Conservation (phyloP, 2,888 invertebrate species). For the Hartigia nigra region DNA sequence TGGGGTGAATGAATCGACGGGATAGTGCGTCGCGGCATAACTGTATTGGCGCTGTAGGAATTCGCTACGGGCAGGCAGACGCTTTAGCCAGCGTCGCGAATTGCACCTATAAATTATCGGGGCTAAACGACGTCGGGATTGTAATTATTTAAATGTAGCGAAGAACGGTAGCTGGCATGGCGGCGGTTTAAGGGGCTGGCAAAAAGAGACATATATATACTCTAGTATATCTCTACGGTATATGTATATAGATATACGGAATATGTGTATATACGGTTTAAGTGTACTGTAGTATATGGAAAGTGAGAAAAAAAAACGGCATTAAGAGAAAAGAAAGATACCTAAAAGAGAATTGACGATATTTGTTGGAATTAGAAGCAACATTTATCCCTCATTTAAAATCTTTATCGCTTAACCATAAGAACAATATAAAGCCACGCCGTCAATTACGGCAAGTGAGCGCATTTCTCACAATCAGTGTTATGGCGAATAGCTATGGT, state of each 20-base stretch:
- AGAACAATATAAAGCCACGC: neutral
- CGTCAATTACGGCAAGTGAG: neutral
- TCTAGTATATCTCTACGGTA: neutral
- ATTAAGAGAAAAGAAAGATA: neutral
- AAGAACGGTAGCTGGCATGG: slow-evolving; percentile 19
- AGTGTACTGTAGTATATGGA: neutral
- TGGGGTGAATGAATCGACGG: neutral
- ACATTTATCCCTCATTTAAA: neutral
- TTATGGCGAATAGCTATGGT: neutral
- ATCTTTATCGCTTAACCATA: neutral
- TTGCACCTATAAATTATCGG: slow-evolving; percentile 63
- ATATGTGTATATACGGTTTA: neutral
- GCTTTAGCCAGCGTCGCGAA: slow-evolving; percentile 49
- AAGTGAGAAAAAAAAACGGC: neutral
- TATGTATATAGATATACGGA: neutral
- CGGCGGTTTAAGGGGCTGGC: neutral
- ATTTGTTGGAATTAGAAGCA: neutral
- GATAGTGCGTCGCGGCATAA: neutral
- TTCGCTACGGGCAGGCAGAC: slow-evolving; percentile 31
- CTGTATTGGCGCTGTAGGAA: slow-evolving; percentile 17
- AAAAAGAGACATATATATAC: neutral
- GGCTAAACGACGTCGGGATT: slow-evolving; percentile 58
- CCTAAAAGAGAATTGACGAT: neutral
- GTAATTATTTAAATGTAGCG: slow-evolving; percentile 64
- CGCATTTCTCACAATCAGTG: neutral